Evolutionary conservation across 2,113 vertebrate species (phyloP), one percentile per base, ranked within the genome.

Genomic region (Apeltes quadracus): DNA sequence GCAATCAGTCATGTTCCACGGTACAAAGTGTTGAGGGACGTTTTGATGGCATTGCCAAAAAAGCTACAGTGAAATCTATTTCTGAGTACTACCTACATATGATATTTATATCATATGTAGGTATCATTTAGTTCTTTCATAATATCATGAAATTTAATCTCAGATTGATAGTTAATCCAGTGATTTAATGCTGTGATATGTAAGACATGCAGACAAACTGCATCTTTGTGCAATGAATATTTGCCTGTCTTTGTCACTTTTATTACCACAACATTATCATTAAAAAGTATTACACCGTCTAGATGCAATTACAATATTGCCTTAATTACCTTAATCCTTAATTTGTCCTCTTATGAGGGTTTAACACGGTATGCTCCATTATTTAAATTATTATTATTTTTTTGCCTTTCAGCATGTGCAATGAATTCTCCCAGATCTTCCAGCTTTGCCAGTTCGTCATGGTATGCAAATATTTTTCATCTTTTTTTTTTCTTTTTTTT

Each of bases 351-450:
- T n/a, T n/a, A n/a, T n/a, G n/a, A n/a, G n/a, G n/a, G n/a, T 61
- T 18, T 62, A 10, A 2, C 14, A 36, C 43, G 27, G 14, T 22
- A 6, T 32, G 20, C 16, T 50, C 5, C 25, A 22, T 67, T 44
- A 63, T 73, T 15, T 34, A n/a, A 25, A 18, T 71, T 58, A 56
- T 59, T 78, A 22, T 5, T 51, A 44, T 79, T 58, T 61, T 78
- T 50, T 10, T 51, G 39, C 79, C 34, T 81, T 87, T 75, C 56
- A 99, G 98, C 91, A 99, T 99, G 98, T 99, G 98, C 92, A 99
- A 99, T 86, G 98, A 99, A 66, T 99, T 99, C 90, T 99, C 97
- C 41, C 97, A 99, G 91, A 99, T 99, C 91, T 99, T 99, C 93
- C 98, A 99, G 18, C 94, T 99, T 7, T 99, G 98, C 91, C 98